A percentile compares a stretch with the other conserved stretches of the same genome.
These are phyloP conservation scores for Pteria penguin DNA, from an alignment of 2,888 invertebrate species.

Conservation along the genomic window DNA sequence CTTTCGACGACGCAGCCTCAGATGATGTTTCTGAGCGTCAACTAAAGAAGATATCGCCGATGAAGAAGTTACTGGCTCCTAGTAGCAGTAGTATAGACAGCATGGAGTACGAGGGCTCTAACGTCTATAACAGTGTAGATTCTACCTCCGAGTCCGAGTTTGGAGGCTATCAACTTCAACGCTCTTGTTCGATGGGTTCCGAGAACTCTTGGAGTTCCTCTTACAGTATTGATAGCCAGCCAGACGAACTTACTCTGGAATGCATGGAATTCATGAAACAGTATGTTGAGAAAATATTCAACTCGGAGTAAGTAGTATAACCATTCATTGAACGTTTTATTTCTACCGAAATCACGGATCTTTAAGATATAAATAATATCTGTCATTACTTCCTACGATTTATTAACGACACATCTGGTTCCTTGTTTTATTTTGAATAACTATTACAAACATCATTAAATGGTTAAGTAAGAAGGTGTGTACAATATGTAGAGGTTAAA, in stretches of 20 bases:
- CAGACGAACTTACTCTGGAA: constrained; percentile 83
- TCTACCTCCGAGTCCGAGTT: constrained; percentile 72
- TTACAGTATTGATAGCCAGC: constrained; percentile 75
- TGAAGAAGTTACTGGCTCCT: constrained; percentile 16
- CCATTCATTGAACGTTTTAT: no score
- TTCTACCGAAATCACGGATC: no score
- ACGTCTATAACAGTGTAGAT: constrained; percentile 65
- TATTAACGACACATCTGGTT: no score
- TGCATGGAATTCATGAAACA: constrained; percentile 85
- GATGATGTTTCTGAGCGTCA: constrained; percentile 34
- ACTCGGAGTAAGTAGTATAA: constrained; percentile 80
- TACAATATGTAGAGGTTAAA: no score
- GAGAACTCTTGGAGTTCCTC: constrained; percentile 74
- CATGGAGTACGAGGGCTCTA: constrained; percentile 50
- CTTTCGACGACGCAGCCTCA: constrained; percentile 66
- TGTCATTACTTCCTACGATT: no score
- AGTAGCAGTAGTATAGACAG: constrained; percentile 67
- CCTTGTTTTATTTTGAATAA: no score
- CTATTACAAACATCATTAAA: no score
- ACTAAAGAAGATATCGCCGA: constrained; percentile 39
- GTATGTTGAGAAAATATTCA: constrained; percentile 85
- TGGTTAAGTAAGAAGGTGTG: no score
- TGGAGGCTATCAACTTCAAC: constrained; percentile 62
- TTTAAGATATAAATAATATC: no score
- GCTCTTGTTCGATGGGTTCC: constrained; percentile 70